phyloP scores from a whole-genome alignment of 2,797 vertebrate species.

The Threskiornis aethiopicus region DNA sequence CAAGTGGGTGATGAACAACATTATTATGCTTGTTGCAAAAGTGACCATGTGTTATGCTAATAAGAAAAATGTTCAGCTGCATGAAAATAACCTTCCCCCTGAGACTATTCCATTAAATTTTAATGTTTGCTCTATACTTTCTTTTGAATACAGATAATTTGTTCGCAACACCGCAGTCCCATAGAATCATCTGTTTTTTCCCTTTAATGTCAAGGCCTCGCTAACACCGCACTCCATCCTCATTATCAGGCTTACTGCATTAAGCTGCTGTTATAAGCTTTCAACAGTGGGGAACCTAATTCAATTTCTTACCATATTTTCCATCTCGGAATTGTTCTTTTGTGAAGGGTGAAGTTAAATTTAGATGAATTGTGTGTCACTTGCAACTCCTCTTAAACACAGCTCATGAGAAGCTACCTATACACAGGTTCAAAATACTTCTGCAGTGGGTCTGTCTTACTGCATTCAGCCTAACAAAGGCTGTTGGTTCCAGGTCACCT shows the following conservation, averaged over 20 bases:
- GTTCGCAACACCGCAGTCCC: background rate
- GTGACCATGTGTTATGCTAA: conserved; percentile 18
- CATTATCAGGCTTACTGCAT: background rate
- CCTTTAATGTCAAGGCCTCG: background rate
- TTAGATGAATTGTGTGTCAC: background rate
- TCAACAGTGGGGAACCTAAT: conserved; percentile 6
- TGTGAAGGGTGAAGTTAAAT: conserved; percentile 3
- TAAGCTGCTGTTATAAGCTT: conserved; percentile 7
- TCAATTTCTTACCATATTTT: conserved; percentile 4
- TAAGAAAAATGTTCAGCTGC: conserved; percentile 7
- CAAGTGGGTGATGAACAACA: background rate
- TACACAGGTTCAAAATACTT: background rate
- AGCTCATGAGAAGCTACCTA: background rate
- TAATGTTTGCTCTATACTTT: conserved; percentile 27
- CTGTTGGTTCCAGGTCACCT: background rate
- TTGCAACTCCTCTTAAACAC: background rate
- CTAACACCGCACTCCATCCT: background rate
- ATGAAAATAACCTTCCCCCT: background rate
- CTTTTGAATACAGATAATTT: conserved; percentile 22
- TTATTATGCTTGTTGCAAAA: conserved; percentile 27
- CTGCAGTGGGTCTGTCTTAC: background rate
- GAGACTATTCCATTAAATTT: conserved; percentile 36
- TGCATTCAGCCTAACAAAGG: background rate
- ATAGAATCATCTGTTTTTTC: background rate
- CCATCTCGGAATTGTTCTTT: background rate